phyloP scores from a whole-genome alignment of 2,113 vertebrate species.

The Limanda limanda region DNA sequence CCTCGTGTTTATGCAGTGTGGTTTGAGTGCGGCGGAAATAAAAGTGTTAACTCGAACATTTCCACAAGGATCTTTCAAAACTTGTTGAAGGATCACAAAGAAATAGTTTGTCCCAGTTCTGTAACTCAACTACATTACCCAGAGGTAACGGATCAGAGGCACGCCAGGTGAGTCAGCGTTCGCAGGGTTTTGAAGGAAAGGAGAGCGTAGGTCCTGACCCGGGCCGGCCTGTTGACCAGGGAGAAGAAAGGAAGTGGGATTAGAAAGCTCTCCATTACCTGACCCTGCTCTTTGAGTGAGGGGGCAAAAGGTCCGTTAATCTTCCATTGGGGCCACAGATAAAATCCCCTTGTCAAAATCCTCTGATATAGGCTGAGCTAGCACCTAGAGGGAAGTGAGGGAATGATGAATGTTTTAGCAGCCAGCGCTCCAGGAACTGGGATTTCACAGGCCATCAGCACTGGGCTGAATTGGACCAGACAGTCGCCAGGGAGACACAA shows the following conservation, averaged over 20 bases:
- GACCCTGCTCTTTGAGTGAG: conserved; percentile 32
- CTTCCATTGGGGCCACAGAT: conserved; percentile 32
- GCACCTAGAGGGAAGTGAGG: conserved; percentile 41
- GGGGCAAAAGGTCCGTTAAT: conserved; percentile 19
- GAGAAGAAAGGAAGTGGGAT: conserved; percentile 46
- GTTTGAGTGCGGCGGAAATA: background rate
- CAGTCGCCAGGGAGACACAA: conserved; percentile 64
- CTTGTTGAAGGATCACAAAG: background rate
- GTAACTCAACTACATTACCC: background rate
- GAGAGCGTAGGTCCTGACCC: conserved; percentile 22
- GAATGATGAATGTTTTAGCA: conserved; percentile 74
- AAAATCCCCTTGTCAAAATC: conserved; percentile 55
- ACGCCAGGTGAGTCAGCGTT: conserved; percentile 10
- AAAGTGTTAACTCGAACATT: conserved; percentile 24
- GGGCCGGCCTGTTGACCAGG: conserved; percentile 41
- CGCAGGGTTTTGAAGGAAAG: conserved; percentile 5
- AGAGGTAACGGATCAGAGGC: background rate
- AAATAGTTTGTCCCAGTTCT: background rate
- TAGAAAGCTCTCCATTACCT: conserved; percentile 40
- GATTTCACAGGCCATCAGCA: conserved; percentile 67
- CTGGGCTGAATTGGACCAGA: conserved; percentile 69
- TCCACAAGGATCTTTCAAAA: conserved; percentile 16
- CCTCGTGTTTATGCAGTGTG: background rate
- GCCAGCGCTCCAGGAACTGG: conserved; percentile 58
- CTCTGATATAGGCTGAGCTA: conserved; percentile 51